phyloP scores from a whole-genome alignment of 2,113 vertebrate genomes.

The Ceuthmochares aereus region DNA sequence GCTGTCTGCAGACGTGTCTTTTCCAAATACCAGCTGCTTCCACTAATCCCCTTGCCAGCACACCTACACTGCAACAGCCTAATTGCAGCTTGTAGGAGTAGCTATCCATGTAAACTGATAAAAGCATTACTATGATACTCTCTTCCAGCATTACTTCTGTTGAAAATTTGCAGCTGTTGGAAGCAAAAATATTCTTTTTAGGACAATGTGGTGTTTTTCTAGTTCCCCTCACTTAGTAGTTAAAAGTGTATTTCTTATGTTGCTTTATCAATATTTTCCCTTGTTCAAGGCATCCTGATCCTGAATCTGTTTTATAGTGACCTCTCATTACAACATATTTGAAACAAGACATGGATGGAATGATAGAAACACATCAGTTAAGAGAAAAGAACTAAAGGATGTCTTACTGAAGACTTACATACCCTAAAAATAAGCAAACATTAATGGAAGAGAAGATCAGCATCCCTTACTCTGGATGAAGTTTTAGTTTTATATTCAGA shows the following conservation, averaged over 20 bases:
- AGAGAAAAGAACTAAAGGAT: not conserved
- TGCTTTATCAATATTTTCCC: slow-evolving; percentile 60
- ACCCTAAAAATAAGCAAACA: not conserved
- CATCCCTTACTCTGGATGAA: not conserved
- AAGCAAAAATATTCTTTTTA: slow-evolving; percentile 6
- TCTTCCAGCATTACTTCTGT: slow-evolving; percentile 1
- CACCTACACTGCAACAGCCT: not conserved
- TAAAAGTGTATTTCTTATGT: not conserved
- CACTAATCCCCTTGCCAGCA: not conserved
- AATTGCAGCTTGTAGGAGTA: not conserved
- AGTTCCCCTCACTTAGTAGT: slow-evolving; percentile 13
- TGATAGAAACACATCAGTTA: not conserved
- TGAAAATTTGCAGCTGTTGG: slow-evolving; percentile 31
- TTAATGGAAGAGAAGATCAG: not conserved
- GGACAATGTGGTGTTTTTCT: slow-evolving; percentile 23
- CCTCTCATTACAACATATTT: not conserved
- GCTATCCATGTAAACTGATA: not conserved
- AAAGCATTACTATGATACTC: not conserved
- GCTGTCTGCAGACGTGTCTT: not conserved
- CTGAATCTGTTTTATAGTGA: not conserved
- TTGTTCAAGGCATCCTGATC: slow-evolving; percentile 32
- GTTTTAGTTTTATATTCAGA: not conserved
- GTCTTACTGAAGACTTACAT: not conserved
- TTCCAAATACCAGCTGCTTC: not conserved
- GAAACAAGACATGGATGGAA: not conserved